Evolutionary conservation across 1,140 invertebrate genomes (phyloP), one percentile per base, ranked within the genome.

Genomic region (Saccostrea echinata): DNA sequence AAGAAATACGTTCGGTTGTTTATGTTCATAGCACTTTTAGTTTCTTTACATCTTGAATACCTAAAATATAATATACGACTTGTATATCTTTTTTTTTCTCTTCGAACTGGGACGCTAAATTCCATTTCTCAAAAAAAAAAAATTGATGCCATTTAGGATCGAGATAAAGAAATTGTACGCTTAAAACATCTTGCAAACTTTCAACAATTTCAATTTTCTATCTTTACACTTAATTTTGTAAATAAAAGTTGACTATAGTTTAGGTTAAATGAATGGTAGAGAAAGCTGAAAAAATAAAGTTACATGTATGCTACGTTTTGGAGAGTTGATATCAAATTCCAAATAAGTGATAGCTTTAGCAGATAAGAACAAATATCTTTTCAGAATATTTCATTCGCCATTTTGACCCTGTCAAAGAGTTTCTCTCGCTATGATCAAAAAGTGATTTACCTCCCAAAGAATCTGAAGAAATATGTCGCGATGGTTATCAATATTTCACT

Each of bases 391-490:
- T 71, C 27, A 76, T 76, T 76, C 68, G 30, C 24, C 30, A 76
- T 76, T 76, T 76, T 76, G 68, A 76, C 68, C 27, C 30, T 33
- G 68, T 76, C 68, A 76, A 76, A 76, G 68, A 16, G 24, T 64
- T 64, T 24, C 57, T 64, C 57, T 64, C 57, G 24, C 57, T 64
- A 64, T 76, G 68, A 76, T 76, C 68, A 76, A 76, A 76, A 76
- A 76, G 68, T 76, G 68, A 76, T 76, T 76, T 76, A 76, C 68
- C 68, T 12, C 68, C 68, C 68, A 76, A 76, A 76, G 68, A 76
- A 76, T 76, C 27, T 12, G 30, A 30, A 13, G 68, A 76, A 76
- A 76, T 76, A 76, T 76, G 68, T 27, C 68, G 68, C 68, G 68
- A 76, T 76, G 68, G 24, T 76, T 76, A 76, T 76, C 68, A 30